Base-by-base conservation (phyloP, 2,113 vertebrate genomes). In the Dromaius novaehollandiae region DNA sequence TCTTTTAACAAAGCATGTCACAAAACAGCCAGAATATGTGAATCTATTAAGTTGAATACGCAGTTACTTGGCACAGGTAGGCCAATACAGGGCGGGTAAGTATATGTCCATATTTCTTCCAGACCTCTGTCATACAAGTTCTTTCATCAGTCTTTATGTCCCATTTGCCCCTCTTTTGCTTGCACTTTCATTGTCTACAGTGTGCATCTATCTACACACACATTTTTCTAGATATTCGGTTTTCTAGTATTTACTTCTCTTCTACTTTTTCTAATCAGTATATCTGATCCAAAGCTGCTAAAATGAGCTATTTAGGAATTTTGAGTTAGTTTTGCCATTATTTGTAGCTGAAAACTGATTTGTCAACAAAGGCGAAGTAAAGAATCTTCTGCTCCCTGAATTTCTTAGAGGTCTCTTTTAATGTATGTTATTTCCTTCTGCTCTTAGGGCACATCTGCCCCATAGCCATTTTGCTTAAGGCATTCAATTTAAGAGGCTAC, bases 1-100 rank as follows among this genome's bases (percentile, higher is more conserved):
- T 50, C 51, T 73, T 50, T 11, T 60, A 61, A 53, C 56, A 65
- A 51, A 24, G 19, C 36, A 55, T 66, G 24, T 69, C 55, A 51
- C 48, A 14, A 66, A 36, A 20, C 7, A 74, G 13, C 8, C 53
- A 73, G 40, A 55, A 74, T 2, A 0, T 46, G n/a, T 0, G 0
- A 38, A n/a, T 46, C 6, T 2, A 69, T 46, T 60, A 60, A 82
- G 38, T 9, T 79, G 34, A 55, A 28, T 34, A 48, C 18, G n/a
- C 11, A 68, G 15, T 53, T 53, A 19, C 55, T 69, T 63, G 53
- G 36, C 61, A 92, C 21, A 55, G 30, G 20, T 55, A 55, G 81
- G 55, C 22, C 26, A 40, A 38, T 65, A 13, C 16, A 58, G 64
- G 25, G 26, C 22, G 36, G 7, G 17, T 42, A 56, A 50, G 13